These are phyloP conservation scores for Lepisosteus osseus DNA, from an alignment of 2,113 vertebrate species.

Conservation along the genomic window DNA sequence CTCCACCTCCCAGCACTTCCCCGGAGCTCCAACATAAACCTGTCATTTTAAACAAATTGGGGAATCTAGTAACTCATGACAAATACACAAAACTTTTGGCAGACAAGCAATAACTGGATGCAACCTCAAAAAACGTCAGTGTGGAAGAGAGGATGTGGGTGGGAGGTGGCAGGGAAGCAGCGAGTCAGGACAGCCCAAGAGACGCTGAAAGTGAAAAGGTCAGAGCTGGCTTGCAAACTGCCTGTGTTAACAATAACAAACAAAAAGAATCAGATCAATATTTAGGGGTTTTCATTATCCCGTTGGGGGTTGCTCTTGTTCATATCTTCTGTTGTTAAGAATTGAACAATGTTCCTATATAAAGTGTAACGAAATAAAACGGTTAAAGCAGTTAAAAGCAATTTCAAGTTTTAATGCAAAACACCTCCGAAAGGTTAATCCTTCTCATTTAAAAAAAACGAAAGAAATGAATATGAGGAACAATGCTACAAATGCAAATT, in stretches of 20 bases:
- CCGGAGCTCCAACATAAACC: conserved; percentile 34
- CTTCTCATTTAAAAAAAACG: too few species aligned
- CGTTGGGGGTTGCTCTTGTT: too few species aligned
- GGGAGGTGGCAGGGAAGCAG: background rate
- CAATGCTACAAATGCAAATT: too few species aligned
- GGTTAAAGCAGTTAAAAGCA: too few species aligned
- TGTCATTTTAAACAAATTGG: conserved; percentile 40
- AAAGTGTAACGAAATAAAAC: too few species aligned
- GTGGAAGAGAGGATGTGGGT: conserved; percentile 48
- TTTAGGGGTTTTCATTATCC: too few species aligned
- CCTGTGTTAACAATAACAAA: background rate
- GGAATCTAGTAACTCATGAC: conserved; percentile 39
- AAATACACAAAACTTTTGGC: conserved; percentile 40
- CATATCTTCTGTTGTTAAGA: too few species aligned
- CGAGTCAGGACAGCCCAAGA: conserved; percentile 46
- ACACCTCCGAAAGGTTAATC: too few species aligned
- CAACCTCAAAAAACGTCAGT: conserved; percentile 24
- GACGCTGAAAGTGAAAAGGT: conserved; percentile 17
- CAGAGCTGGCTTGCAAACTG: conserved; percentile 21
- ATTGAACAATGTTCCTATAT: too few species aligned
- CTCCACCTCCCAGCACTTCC: conserved; percentile 23
- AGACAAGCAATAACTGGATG: conserved; percentile 39
- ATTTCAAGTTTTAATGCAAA: too few species aligned
- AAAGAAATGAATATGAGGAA: too few species aligned
- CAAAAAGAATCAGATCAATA: background rate